A percentile compares a stretch with the other conserved stretches of the same genome.
Conservation (phyloP, 2,797 vertebrate genomes). For the Lacerta bilineata region DNA sequence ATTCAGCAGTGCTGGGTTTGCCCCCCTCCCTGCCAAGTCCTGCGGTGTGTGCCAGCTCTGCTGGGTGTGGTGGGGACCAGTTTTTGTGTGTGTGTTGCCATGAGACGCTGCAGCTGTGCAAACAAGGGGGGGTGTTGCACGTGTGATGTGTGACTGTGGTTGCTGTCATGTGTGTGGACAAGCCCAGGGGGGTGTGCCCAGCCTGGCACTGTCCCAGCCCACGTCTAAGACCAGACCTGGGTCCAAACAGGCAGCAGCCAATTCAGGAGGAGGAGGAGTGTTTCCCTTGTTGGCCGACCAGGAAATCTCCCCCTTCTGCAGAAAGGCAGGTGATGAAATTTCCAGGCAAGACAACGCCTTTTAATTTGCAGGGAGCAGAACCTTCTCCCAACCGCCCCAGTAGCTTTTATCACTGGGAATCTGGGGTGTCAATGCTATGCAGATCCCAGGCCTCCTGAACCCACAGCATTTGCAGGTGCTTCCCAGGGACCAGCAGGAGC, state of each 20-base stretch:
- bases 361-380: neutral
- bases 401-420: neutral
- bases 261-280: neutral
- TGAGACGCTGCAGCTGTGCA: neutral
- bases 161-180: neutral
- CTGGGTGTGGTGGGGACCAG: neutral
- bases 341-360: constrained; percentile 21
- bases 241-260: neutral
- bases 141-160: too few relatives aligned
- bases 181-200: too few relatives aligned
- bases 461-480: neutral
- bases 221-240: neutral
- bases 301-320: neutral
- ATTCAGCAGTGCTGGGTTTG: too few relatives aligned
- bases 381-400: accelerated
- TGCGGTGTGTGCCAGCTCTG: neutral
- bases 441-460: neutral
- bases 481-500: neutral
- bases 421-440: too few relatives aligned
- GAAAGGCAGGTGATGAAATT: constrained; percentile 38
- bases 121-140: neutral
- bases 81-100: neutral
- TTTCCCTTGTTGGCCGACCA: neutral
- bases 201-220: too few relatives aligned
- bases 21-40: too few relatives aligned